These are phyloP conservation scores for Globia sparganii DNA, from an alignment of 2,888 invertebrate genomes.

Conservation along the genomic window DNA sequence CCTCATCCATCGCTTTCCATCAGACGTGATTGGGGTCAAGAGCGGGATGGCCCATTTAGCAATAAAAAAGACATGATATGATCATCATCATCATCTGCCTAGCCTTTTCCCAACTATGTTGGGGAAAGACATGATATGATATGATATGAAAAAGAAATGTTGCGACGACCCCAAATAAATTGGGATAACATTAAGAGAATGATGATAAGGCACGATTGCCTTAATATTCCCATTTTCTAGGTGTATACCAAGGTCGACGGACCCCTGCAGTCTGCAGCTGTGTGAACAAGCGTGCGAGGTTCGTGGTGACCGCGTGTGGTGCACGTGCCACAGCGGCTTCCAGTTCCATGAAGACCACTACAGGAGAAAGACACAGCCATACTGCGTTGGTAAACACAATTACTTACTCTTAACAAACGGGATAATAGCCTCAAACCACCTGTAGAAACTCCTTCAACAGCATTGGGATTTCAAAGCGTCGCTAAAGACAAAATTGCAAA, in stretches of 20 bases:
- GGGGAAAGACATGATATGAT: background rate
- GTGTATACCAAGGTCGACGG: constrained; percentile 90
- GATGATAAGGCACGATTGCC: background rate
- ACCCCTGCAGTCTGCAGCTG: constrained; percentile 91
- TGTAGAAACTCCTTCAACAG: background rate
- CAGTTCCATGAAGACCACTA: constrained; percentile 91
- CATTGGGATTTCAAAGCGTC: too few relatives aligned
- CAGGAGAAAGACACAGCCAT: constrained; percentile 89
- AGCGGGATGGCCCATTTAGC: too few relatives aligned
- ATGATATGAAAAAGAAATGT: background rate
- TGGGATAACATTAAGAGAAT: background rate
- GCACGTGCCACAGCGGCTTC: constrained; percentile 92
- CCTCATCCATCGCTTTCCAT: too few relatives aligned
- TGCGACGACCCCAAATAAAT: background rate
- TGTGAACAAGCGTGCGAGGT: constrained; percentile 93
- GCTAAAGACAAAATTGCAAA: background rate
- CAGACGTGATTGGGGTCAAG: too few relatives aligned
- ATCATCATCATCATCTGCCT: too few relatives aligned
- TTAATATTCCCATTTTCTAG: constrained; percentile 75
- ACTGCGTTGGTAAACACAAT: constrained; percentile 89
- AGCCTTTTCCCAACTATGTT: too few relatives aligned
- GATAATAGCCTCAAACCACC: background rate
- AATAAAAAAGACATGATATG: too few relatives aligned
- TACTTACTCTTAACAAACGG: background rate
- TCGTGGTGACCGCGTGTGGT: constrained; percentile 91